phyloP scores from a whole-genome alignment of 1,140 invertebrate species.

The Orussus abietinus region DNA sequence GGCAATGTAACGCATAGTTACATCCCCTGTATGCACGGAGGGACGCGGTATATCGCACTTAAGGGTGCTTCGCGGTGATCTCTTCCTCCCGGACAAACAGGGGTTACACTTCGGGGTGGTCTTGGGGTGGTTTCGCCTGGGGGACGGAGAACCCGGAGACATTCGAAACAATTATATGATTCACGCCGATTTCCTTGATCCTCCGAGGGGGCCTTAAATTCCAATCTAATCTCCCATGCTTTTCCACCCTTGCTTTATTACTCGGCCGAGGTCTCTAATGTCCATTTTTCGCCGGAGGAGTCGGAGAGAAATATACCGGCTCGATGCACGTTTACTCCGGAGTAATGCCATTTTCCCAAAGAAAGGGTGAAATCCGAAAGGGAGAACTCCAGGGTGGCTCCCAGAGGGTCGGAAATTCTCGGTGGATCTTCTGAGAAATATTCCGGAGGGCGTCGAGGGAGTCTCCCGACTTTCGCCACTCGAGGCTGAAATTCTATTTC shows the following conservation, averaged over 20 bases:
- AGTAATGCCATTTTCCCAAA: too few relatives aligned
- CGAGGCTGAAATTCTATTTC: conserved; percentile 49
- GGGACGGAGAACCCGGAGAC: conserved; percentile 16
- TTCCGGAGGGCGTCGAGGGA: conserved; percentile 27
- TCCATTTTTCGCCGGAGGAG: too few relatives aligned
- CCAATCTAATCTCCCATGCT: neutral
- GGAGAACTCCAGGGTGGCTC: too few relatives aligned
- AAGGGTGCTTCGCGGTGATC: conserved; percentile 8
- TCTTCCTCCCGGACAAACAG: neutral
- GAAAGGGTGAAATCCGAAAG: too few relatives aligned
- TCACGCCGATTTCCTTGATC: conserved; percentile 24
- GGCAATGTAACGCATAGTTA: too few relatives aligned
- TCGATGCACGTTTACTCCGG: too few relatives aligned
- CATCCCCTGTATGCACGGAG: conserved; percentile 12
- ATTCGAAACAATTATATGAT: conserved; percentile 32
- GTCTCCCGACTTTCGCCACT: conserved; percentile 22
- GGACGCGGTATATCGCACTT: conserved; percentile 3
- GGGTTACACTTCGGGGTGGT: too few relatives aligned
- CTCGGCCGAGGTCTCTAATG: too few relatives aligned
- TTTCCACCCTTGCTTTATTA: too few relatives aligned
- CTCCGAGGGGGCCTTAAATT: conserved; percentile 1
- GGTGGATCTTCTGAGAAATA: conserved; percentile 34
- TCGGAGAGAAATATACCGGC: too few relatives aligned
- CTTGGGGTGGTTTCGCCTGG: conserved; percentile 5
- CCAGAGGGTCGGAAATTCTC: too few relatives aligned